Evolutionary conservation across 2,888 invertebrate genomes (phyloP).

Genomic region (Dicyrtoma fusca): DNA sequence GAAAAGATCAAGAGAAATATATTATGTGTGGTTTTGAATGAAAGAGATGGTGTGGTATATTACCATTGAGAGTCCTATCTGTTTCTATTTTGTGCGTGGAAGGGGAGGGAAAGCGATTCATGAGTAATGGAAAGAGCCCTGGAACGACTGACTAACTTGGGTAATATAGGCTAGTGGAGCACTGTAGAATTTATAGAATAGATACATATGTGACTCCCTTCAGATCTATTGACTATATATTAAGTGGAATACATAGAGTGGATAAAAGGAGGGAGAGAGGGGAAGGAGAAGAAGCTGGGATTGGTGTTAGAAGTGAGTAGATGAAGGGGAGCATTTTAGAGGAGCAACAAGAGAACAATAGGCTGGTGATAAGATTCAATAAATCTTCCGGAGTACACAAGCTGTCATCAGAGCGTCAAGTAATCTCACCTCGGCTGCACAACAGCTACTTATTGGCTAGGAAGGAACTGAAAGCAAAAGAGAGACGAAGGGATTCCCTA

Average conservation of each 20-base stretch:
- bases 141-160: not conserved
- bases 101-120: not conserved
- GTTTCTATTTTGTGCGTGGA: no score
- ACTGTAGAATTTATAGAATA: no score
- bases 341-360: slow-evolving; percentile 41
- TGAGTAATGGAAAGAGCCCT: not conserved
- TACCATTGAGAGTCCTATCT: no score
- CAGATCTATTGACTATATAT: no score
- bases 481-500: not conserved
- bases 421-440: slow-evolving; percentile 42
- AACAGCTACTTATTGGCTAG: slow-evolving; percentile 29
- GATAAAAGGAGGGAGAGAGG: slow-evolving; percentile 18
- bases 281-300: slow-evolving; percentile 32
- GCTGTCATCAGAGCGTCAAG: slow-evolving; percentile 47
- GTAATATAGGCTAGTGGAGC: slow-evolving; percentile 12
- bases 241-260: no score
- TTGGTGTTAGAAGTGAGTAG: no score
- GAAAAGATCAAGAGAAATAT: not conserved
- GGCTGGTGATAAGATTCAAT: slow-evolving; percentile 48
- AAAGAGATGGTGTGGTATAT: not conserved
- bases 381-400: slow-evolving; percentile 47
- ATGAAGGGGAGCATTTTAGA: not conserved
- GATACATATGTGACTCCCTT: no score
- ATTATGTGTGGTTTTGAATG: not conserved
- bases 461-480: not conserved